phyloP scores from a whole-genome alignment of 2,797 vertebrate species.

The Gambelia wislizenii region DNA sequence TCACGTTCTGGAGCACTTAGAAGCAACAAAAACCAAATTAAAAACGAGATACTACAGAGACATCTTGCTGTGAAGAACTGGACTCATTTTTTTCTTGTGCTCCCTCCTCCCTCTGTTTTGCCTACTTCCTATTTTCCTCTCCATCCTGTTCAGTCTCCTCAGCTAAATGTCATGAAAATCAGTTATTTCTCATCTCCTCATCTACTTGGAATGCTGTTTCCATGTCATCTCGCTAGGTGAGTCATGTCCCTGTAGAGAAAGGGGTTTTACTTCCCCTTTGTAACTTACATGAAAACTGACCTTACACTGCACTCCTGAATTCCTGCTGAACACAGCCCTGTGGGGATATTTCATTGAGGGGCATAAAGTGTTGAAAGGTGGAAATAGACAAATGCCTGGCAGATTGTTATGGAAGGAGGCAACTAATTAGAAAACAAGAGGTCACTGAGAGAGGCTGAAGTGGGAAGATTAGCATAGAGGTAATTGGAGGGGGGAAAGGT shows the following conservation, averaged over 20 bases:
- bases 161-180: neutral
- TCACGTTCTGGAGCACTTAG: too few species aligned
- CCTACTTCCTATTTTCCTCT: neutral
- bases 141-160: neutral
- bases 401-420: neutral
- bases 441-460: neutral
- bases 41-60: too few species aligned
- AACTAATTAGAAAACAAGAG: slow-evolving; percentile 13
- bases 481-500: neutral
- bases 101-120: neutral
- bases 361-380: slow-evolving; percentile 7
- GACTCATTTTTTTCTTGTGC: too few species aligned
- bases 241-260: neutral
- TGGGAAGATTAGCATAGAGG: neutral
- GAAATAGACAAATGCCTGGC: neutral
- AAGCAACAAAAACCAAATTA: neutral
- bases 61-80: too few species aligned
- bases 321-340: neutral
- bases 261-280: neutral
- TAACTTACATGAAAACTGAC: slow-evolving; percentile 18
- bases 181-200: neutral
- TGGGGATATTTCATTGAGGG: slow-evolving; percentile 8
- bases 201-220: neutral
- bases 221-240: neutral
- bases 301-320: neutral